A percentile compares a stretch with the other conserved stretches of the same genome.
phyloP scores from a whole-genome alignment of 2,888 invertebrate species.

The Allophyes oxyacanthae region DNA sequence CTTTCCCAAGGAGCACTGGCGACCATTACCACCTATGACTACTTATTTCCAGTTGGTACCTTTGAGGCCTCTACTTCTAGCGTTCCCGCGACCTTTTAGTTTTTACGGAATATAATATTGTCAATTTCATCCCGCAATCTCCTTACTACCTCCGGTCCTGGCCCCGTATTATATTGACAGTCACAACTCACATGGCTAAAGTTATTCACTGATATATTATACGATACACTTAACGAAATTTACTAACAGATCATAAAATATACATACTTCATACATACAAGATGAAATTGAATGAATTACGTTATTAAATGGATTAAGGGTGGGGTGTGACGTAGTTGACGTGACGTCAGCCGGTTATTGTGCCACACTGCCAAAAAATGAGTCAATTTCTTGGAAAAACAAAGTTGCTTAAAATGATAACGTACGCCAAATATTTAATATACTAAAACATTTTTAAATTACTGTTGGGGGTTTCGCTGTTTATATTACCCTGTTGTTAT shows the following conservation, averaged over 20 bases:
- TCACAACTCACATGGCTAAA: too few species aligned
- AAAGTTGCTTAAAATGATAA: conserved; percentile 36
- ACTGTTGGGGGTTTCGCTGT: conserved; percentile 18
- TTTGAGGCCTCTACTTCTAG: too few species aligned
- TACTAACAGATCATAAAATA: conserved; percentile 7
- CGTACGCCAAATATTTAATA: conserved; percentile 33
- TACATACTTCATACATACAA: conserved; percentile 14
- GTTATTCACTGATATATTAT: conserved; percentile 3
- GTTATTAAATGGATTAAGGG: conserved; percentile 52
- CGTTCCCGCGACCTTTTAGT: too few species aligned
- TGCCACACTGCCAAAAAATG: conserved; percentile 56
- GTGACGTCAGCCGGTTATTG: conserved; percentile 61
- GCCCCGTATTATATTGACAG: too few species aligned
- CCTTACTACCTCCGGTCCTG: too few species aligned
- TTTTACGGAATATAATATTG: too few species aligned
- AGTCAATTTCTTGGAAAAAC: conserved; percentile 54
- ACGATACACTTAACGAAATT: conserved; percentile 8
- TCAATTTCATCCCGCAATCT: too few species aligned
- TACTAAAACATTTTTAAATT: conserved; percentile 31
- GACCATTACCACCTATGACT: too few species aligned
- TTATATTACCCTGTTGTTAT: conserved; percentile 7
- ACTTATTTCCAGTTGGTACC: too few species aligned
- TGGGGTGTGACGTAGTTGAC: conserved; percentile 58
- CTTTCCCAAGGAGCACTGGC: too few species aligned
- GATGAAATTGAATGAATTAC: conserved; percentile 48